These are phyloP conservation scores for Gastrophryne carolinensis DNA, from an alignment of 2,797 vertebrate genomes.

Conservation along the genomic window DNA sequence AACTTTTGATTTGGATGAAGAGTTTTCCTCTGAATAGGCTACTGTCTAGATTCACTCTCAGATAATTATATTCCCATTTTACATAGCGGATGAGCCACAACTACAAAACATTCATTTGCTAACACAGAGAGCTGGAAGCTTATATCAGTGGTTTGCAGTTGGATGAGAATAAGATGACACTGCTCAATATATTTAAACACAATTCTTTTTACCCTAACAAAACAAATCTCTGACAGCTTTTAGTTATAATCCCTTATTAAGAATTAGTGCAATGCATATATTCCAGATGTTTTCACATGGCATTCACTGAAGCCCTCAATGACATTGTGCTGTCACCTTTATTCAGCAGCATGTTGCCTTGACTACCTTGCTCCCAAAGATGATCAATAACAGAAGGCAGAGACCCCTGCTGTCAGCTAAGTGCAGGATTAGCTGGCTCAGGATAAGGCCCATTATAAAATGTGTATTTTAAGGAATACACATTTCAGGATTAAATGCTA, in stretches of 20 bases:
- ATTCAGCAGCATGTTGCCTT: too few species aligned
- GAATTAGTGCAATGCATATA: background rate
- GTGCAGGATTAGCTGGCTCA: too few species aligned
- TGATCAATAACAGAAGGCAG: too few species aligned
- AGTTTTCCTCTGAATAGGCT: background rate
- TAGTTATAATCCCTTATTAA: background rate
- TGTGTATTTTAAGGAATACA: too few species aligned
- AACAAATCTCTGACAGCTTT: background rate
- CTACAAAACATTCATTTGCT: background rate
- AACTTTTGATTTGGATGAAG: too few species aligned
- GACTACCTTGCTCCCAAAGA: too few species aligned
- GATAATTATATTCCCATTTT: background rate
- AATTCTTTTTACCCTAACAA: background rate
- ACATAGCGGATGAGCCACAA: background rate
- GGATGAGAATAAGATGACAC: slow-evolving; percentile 10
- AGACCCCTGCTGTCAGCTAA: too few species aligned
- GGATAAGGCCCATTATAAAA: too few species aligned
- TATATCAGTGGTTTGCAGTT: background rate
- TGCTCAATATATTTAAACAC: slow-evolving; percentile 29
- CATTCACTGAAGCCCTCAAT: background rate
- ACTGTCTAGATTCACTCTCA: background rate
- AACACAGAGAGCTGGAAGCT: slow-evolving; percentile 19
- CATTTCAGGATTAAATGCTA: too few species aligned
- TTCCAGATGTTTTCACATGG: slow-evolving; percentile 19
- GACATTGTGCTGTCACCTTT: too few species aligned